Percentiles rank a stretch among this genome's conserved stretches.
These are phyloP conservation scores for Nasonia oneida DNA, from an alignment of 2,888 invertebrate species.

Conservation along the genomic window DNA sequence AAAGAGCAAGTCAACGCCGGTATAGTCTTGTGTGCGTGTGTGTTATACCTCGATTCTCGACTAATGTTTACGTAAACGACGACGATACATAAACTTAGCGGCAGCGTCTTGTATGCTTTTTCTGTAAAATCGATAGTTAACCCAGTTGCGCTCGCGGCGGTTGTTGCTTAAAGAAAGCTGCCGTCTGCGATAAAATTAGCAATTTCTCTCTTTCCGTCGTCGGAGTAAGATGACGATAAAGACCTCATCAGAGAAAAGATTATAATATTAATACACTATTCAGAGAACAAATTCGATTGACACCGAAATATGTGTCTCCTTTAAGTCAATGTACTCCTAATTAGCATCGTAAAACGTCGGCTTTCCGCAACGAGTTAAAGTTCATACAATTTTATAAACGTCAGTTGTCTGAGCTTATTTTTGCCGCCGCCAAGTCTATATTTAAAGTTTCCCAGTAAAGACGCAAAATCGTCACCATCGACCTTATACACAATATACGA, in stretches of 20 bases:
- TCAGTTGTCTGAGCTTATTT: not conserved
- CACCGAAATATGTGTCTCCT: not conserved
- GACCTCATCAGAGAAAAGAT: not conserved
- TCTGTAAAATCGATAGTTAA: constrained; percentile 41
- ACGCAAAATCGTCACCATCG: not conserved
- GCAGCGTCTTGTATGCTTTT: constrained; percentile 5
- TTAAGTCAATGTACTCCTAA: not conserved
- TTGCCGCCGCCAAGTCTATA: not conserved
- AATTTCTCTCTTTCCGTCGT: not conserved
- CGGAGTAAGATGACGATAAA: not conserved
- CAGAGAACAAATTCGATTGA: not conserved
- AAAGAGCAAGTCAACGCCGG: not conserved
- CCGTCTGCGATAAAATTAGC: constrained; percentile 18
- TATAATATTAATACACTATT: not conserved
- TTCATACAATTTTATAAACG: not conserved
- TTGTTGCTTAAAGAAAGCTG: constrained; percentile 45
- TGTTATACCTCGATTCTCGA: not conserved
- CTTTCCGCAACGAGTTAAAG: not conserved
- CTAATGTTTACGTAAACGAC: constrained; percentile 28
- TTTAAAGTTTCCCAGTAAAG: not conserved
- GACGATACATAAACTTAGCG: constrained; percentile 6
- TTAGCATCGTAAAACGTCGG: not conserved
- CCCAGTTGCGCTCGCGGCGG: constrained; percentile 15
- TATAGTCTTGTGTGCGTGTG: not conserved
- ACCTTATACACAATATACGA: not conserved